phyloP scores from a whole-genome alignment of 2,888 invertebrate species.

The Lasioglossum calceatum region DNA sequence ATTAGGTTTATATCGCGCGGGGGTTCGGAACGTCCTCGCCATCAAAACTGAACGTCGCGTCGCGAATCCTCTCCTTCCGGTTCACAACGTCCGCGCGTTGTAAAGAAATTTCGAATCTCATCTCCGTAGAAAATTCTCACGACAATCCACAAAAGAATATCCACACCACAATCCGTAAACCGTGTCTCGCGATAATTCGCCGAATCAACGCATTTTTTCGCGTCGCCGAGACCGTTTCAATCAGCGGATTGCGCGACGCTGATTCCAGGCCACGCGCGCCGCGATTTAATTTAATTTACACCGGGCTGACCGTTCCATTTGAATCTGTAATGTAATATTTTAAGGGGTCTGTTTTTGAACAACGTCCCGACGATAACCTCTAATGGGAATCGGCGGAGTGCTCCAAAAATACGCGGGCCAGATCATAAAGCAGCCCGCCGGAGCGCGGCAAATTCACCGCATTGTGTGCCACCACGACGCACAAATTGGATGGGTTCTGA shows the following conservation, averaged over 20 bases:
- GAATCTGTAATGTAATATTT: conserved; percentile 53
- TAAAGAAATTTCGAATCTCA: neutral
- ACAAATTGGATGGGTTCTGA: conserved; percentile 50
- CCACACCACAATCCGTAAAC: neutral
- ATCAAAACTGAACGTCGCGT: conserved; percentile 35
- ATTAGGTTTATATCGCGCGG: conserved; percentile 71
- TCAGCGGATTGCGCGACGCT: neutral
- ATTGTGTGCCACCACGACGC: conserved; percentile 39
- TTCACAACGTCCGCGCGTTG: neutral
- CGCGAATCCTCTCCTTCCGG: neutral
- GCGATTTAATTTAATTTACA: conserved; percentile 49
- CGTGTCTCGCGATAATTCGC: neutral
- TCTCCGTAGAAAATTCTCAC: neutral
- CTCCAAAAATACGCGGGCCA: conserved; percentile 39
- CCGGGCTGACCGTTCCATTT: conserved; percentile 39
- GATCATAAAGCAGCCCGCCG: conserved; percentile 37
- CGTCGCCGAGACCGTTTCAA: neutral
- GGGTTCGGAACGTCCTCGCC: conserved; percentile 35
- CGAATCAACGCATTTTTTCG: neutral
- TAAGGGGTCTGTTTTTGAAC: conserved; percentile 37
- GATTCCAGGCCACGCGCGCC: neutral
- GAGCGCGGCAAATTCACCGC: conserved; percentile 26
- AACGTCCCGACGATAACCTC: neutral
- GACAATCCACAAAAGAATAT: neutral
- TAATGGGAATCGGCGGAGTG: conserved; percentile 34